Evolutionary conservation across 2,113 vertebrate species (phyloP).

Genomic region (human): GRCh38 chr7:22416001-22416500

Average conservation of each 20-base stretch:
- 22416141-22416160: no score
- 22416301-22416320: background rate
- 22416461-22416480: background rate
- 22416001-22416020: background rate
- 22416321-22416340: background rate
- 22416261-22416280: rapidly evolving
- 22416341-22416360: background rate
- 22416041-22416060: background rate
- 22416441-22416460: background rate
- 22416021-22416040: background rate
- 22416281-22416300: background rate
- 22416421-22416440: background rate
- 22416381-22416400: background rate
- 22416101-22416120: background rate
- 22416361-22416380: background rate
- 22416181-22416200: background rate
- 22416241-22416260: background rate
- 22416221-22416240: background rate
- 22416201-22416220: background rate
- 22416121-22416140: background rate
- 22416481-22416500: background rate
- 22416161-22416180: background rate
- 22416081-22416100: background rate
- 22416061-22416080: background rate
- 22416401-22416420: background rate